phyloP scores from a whole-genome alignment of 2,888 invertebrate genomes.

The Mellilla xanthometata region DNA sequence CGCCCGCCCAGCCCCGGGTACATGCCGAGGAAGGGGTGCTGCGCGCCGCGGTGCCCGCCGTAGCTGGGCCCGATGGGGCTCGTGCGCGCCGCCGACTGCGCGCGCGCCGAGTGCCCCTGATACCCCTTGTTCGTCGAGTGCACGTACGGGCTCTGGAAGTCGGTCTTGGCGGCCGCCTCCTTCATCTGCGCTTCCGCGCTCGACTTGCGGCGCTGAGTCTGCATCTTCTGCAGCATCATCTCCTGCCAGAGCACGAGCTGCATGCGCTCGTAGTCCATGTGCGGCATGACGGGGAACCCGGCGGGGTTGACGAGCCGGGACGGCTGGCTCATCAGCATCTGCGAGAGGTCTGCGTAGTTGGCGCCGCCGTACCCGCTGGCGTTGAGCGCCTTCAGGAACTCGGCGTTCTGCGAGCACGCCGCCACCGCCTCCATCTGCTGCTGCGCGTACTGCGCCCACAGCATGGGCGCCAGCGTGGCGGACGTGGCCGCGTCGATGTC shows the following conservation, averaged over 20 bases:
- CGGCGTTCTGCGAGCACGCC: constrained; percentile 81
- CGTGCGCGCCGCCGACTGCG: constrained; percentile 73
- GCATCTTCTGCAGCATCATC: constrained; percentile 61
- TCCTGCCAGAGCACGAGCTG: constrained; percentile 88
- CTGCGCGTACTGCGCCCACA: constrained; percentile 86
- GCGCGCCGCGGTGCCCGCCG: constrained; percentile 55
- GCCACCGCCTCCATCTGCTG: constrained; percentile 82
- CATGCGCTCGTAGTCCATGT: constrained; percentile 79
- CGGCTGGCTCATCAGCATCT: constrained; percentile 69
- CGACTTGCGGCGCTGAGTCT: constrained; percentile 59
- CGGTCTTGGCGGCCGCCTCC: constrained; percentile 59
- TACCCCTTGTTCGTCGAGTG: constrained; percentile 70
- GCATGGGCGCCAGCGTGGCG: constrained; percentile 87
- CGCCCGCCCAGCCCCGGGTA: constrained; percentile 66
- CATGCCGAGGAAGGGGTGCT: constrained; percentile 59
- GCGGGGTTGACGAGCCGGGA: constrained; percentile 67
- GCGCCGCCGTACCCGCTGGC: constrained; percentile 72
- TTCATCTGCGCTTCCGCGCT: constrained; percentile 57
- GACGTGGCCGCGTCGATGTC: constrained; percentile 88
- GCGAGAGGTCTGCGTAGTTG: constrained; percentile 75
- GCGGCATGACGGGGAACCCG: constrained; percentile 67
- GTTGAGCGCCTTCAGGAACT: constrained; percentile 82
- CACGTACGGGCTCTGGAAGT: constrained; percentile 70
- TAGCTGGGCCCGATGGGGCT: constrained; percentile 76
- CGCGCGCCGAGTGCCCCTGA: constrained; percentile 59